phyloP scores from a whole-genome alignment of 2,113 vertebrate genomes.

The Hucho hucho region DNA sequence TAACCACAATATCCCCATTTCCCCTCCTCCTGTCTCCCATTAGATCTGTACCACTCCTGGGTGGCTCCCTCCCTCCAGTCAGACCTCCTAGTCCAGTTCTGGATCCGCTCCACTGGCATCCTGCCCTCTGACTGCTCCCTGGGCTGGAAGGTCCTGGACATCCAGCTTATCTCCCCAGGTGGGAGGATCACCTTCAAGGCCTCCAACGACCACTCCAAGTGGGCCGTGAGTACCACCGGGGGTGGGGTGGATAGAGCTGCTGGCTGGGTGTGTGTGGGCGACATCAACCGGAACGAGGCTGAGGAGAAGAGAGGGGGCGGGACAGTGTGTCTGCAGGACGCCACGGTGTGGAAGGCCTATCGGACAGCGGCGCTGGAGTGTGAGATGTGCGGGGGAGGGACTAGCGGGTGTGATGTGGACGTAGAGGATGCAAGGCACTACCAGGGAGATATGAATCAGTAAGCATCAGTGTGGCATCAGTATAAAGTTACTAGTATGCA shows the following conservation, averaged over 20 bases:
- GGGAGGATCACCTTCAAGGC: constrained; percentile 54
- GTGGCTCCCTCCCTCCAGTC: constrained; percentile 77
- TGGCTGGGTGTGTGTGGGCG: constrained; percentile 85
- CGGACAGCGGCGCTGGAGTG: constrained; percentile 72
- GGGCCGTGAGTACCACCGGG: constrained; percentile 76
- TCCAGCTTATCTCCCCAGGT: constrained; percentile 56
- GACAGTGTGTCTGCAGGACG: constrained; percentile 74
- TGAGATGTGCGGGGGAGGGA: constrained; percentile 51
- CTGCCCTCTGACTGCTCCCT: constrained; percentile 82
- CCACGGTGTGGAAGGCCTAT: constrained; percentile 85
- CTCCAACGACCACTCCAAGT: constrained; percentile 86
- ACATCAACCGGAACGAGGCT: constrained; percentile 82
- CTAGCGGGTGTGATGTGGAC: constrained; percentile 31
- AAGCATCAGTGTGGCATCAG: too few species aligned
- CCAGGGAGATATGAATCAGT: too few species aligned
- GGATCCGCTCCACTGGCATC: constrained; percentile 72
- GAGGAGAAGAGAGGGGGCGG: constrained; percentile 84
- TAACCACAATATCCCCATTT: neutral
- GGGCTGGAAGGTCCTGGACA: constrained; percentile 73
- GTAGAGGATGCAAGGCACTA: too few species aligned
- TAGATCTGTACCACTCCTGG: constrained; percentile 91
- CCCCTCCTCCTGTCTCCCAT: neutral
- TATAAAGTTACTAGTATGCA: too few species aligned
- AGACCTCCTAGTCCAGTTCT: constrained; percentile 84
- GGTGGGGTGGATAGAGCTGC: constrained; percentile 26